Base-by-base conservation (phyloP, 1,140 invertebrate genomes). In the Drosophila subpulchrella region DNA sequence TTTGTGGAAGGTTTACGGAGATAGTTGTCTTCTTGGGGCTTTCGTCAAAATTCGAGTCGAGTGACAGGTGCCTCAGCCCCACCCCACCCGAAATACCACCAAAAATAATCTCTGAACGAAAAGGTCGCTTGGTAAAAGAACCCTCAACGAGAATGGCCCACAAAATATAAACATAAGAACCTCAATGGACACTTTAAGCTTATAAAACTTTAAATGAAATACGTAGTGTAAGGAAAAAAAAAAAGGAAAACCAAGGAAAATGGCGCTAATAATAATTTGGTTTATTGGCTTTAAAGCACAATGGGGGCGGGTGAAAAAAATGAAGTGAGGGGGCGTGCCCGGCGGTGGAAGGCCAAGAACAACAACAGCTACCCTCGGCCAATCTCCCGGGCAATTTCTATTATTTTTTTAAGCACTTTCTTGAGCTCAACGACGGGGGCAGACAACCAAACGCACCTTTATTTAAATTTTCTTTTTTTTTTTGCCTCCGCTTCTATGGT, bases 221-320 rank as follows among this genome's bases (percentile, higher is more conserved):
- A 81, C 78, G 61, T 55, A 86, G 78, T 78, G 73, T 32, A 39
- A 50, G 50, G 57, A 70, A 54, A 42, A 61, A 39, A 39, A 39
- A 39, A 1, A 1, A 47, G 39, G 68, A 66, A 58, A 47, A 58
- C 15, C 32, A 38, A 27, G 17, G 42, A 84, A 78, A 85, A 91
- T 91, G 81, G 83, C 90, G 85, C 78, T 90, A 91, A 91, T 91
- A 91, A 91, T 91, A 91, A 91, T 91, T 91, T 91, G 81, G 83
- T 91, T 91, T 91, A 91, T 91, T 88, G 84, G 90, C 90, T 82
- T 82, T 84, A 88, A 91, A 90, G 81, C 81, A 81, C 90, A 90
- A 91, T 88, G 86, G 78, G 82, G 81, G 86, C 77, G 63, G 61
- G 12, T n/a, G 7, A n/a, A 20, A 59, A 13, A 54, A 20, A 6